Evolutionary conservation across 2,888 invertebrate species (phyloP).

Genomic region (Ischnura elegans): DNA sequence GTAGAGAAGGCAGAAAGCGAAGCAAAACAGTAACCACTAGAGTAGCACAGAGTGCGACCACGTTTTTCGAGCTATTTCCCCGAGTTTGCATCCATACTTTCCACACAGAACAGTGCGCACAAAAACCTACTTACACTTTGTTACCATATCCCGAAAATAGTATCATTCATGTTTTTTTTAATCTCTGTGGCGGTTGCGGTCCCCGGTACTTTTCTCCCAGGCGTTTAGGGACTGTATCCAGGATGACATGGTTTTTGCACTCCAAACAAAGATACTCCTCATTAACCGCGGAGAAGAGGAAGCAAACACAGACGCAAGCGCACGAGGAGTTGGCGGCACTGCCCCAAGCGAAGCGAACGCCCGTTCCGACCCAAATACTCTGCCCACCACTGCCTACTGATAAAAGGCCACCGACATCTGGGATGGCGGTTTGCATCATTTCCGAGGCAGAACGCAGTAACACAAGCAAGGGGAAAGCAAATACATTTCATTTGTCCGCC

Average conservation of each 20-base stretch:
- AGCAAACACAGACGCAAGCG: background rate
- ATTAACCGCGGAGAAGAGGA: background rate
- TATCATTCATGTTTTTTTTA: background rate
- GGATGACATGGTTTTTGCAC: background rate
- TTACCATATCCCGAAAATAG: background rate
- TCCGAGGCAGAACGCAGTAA: background rate
- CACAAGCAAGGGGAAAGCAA: background rate
- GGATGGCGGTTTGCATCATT: background rate
- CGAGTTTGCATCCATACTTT: background rate
- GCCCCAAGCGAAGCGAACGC: background rate
- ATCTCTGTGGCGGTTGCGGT: background rate
- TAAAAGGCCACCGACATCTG: conserved; percentile 1
- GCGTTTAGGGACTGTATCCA: background rate
- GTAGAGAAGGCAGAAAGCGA: no score
- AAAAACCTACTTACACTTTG: background rate
- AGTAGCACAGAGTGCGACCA: background rate
- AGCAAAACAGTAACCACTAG: background rate
- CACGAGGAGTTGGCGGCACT: background rate
- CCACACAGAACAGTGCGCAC: background rate
- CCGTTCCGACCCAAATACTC: background rate
- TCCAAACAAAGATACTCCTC: background rate
- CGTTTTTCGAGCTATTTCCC: background rate
- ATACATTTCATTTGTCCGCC: background rate
- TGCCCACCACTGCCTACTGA: background rate
- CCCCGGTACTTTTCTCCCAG: background rate